Evolutionary conservation across 2,888 invertebrate species (phyloP).

Genomic region (Acholoe squamosa): DNA sequence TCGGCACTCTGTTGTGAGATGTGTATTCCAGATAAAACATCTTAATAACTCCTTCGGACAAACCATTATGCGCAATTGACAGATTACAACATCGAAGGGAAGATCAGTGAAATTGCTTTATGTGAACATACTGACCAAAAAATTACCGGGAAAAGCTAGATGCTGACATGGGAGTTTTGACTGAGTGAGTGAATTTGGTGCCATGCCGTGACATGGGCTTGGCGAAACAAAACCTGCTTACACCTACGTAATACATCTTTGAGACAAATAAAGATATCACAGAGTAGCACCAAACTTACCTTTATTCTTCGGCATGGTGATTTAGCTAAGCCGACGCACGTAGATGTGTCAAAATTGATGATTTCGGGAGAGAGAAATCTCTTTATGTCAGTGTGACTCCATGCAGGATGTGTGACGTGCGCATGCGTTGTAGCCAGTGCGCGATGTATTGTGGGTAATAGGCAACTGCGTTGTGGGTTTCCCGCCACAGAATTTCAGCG

Average conservation of each 20-base stretch:
- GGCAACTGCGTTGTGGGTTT: background rate
- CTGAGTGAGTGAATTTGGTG: no score
- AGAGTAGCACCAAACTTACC: background rate
- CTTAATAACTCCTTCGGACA: no score
- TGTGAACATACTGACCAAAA: background rate
- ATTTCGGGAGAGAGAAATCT: background rate
- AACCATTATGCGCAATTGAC: no score
- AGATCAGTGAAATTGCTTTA: background rate
- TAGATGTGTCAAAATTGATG: slow-evolving; percentile 23
- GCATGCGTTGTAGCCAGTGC: background rate
- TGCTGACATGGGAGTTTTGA: background rate
- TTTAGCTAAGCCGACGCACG: background rate
- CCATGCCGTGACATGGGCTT: background rate
- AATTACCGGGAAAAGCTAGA: background rate
- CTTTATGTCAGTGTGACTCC: slow-evolving; percentile 48
- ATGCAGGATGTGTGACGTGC: slow-evolving; percentile 41
- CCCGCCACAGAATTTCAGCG: background rate
- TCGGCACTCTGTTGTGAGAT: no score
- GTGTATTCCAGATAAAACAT: no score
- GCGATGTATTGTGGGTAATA: background rate
- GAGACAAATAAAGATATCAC: background rate
- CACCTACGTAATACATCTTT: background rate
- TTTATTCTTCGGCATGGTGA: slow-evolving; percentile 43
- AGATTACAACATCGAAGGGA: no score
- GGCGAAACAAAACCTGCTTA: background rate